Evolutionary conservation across 2,797 vertebrate genomes (phyloP).

Genomic region (Benthosema pterotum): DNA sequence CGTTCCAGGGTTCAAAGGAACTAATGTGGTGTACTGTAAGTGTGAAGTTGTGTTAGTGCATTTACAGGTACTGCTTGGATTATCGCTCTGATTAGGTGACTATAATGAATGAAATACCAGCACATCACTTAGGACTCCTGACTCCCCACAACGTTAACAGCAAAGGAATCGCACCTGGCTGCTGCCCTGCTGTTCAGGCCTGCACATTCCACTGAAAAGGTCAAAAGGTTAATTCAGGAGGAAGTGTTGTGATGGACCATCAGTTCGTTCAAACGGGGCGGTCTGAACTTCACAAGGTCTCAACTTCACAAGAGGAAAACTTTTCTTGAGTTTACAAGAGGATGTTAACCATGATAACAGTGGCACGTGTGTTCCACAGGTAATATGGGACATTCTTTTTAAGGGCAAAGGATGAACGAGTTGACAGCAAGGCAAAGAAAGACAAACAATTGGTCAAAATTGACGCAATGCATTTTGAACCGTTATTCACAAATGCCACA

Average conservation of each 20-base stretch:
- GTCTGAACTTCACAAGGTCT: constrained; percentile 31
- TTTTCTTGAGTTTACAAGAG: constrained; percentile 41
- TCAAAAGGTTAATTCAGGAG: constrained; percentile 30
- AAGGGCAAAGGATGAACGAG: neutral
- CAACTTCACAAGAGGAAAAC: constrained; percentile 25
- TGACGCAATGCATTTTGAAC: too few relatives aligned
- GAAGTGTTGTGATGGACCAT: constrained; percentile 30
- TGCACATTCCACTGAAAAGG: constrained; percentile 14
- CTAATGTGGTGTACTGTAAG: too few relatives aligned
- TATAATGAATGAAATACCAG: too few relatives aligned
- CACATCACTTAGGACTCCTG: too few relatives aligned
- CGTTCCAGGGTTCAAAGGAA: too few relatives aligned
- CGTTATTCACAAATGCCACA: too few relatives aligned
- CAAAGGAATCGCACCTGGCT: constrained; percentile 4
- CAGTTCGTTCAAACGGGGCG: constrained; percentile 12
- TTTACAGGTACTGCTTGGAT: too few relatives aligned
- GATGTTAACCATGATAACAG: constrained; percentile 30
- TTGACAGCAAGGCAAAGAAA: neutral
- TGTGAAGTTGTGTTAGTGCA: too few relatives aligned
- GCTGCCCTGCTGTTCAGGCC: neutral
- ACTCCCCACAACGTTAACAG: neutral
- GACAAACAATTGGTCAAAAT: too few relatives aligned
- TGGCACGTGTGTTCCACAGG: constrained; percentile 22
- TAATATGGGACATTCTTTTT: constrained; percentile 9
- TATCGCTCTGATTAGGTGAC: too few relatives aligned